Conservation (phyloP, 2,797 vertebrate species). For the Gadopsis bispinosus region DNA sequence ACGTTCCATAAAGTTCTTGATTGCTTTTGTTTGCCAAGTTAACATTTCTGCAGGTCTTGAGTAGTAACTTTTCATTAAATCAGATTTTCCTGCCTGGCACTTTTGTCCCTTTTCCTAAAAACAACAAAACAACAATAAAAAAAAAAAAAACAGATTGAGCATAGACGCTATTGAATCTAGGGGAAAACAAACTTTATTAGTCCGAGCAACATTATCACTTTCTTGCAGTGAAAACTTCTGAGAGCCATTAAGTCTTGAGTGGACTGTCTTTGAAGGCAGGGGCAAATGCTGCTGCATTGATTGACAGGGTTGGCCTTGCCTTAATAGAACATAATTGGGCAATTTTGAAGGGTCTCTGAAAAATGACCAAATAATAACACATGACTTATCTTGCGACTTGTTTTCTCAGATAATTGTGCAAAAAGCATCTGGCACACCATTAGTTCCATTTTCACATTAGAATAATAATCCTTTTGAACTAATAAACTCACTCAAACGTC, state of each 20-base stretch:
- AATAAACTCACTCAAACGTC: constrained; percentile 85
- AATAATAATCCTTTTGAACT: constrained; percentile 89
- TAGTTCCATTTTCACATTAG: constrained; percentile 90
- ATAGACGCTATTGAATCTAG: constrained; percentile 23
- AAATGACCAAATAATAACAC: constrained; percentile 89
- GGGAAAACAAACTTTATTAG: constrained; percentile 70
- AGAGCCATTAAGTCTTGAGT: constrained; percentile 81
- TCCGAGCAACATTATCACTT: constrained; percentile 82
- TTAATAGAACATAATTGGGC: constrained; percentile 98
- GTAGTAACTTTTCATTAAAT: constrained; percentile 9
- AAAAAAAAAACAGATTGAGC: constrained; percentile 16
- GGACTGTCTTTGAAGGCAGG: constrained; percentile 86
- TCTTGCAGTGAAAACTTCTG: constrained; percentile 74
- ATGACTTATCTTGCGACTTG: constrained; percentile 86
- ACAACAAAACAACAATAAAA: background rate
- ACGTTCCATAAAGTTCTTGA: background rate
- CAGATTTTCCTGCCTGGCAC: constrained; percentile 26
- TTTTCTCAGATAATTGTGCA: constrained; percentile 88
- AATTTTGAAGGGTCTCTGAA: constrained; percentile 91
- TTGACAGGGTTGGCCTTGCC: constrained; percentile 96
- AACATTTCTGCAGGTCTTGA: background rate
- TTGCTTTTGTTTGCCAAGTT: background rate
- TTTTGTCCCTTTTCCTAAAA: background rate
- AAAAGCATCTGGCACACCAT: constrained; percentile 87
- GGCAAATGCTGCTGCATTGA: constrained; percentile 88